A percentile compares a stretch with the other conserved stretches of the same genome.
Conservation (phyloP, 2,888 invertebrate genomes). For the Himalopsyche japonica region DNA sequence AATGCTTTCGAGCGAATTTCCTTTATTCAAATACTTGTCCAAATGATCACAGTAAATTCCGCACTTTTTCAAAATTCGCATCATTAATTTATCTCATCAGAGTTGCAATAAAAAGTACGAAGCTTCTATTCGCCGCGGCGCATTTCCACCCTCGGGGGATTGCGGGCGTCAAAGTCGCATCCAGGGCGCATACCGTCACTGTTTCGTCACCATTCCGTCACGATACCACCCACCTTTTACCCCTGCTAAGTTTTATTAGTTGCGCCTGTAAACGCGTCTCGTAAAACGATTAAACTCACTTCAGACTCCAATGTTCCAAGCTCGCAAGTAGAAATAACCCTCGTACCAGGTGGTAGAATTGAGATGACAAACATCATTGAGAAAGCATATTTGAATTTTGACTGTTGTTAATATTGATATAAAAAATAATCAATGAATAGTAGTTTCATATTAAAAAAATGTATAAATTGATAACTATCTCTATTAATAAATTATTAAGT, state of each 20-base stretch:
- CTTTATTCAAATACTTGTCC: not conserved
- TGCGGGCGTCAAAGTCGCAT: not conserved
- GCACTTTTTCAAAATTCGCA: not conserved
- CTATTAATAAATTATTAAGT: too few relatives aligned
- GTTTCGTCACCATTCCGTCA: not conserved
- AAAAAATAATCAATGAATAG: too few relatives aligned
- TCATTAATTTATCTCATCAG: not conserved
- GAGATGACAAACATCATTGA: not conserved
- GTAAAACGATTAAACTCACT: constrained; percentile 24
- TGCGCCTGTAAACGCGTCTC: constrained; percentile 5
- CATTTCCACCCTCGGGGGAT: not conserved
- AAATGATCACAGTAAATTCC: not conserved
- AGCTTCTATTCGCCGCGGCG: not conserved
- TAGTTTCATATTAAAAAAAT: too few relatives aligned
- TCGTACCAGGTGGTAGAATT: not conserved
- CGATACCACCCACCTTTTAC: not conserved
- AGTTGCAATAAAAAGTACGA: not conserved
- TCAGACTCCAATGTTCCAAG: not conserved
- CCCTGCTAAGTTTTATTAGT: not conserved
- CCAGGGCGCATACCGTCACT: not conserved
- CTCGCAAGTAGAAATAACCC: not conserved
- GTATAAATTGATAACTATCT: too few relatives aligned
- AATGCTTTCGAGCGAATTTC: not conserved
- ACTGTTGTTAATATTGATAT: too few relatives aligned
- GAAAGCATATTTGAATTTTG: too few relatives aligned